Evolutionary conservation across 1,140 invertebrate genomes (phyloP).

Genomic region (Dendrolimus kikuchii): DNA sequence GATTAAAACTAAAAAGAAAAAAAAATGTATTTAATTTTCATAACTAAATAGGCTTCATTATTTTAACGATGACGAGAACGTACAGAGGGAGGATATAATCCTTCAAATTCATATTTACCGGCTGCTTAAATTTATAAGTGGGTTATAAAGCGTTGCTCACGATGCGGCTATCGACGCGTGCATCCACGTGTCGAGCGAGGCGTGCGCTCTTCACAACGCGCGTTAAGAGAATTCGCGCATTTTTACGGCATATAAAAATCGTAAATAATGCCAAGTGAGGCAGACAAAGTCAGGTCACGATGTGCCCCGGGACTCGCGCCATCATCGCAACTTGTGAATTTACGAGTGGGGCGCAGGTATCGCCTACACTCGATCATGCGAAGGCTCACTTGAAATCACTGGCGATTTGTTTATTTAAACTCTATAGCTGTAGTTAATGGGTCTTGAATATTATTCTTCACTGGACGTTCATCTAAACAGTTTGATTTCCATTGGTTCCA

Average conservation of each 20-base stretch:
- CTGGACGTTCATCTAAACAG: too few species aligned
- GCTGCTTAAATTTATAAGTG: constrained; percentile 32
- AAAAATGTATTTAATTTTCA: too few species aligned
- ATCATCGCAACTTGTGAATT: constrained; percentile 57
- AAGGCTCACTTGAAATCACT: constrained; percentile 35
- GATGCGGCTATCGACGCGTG: constrained; percentile 58
- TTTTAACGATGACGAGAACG: too few species aligned
- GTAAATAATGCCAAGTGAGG: constrained; percentile 53
- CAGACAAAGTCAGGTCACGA: constrained; percentile 56
- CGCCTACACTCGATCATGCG: constrained; percentile 25
- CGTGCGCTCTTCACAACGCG: constrained; percentile 25
- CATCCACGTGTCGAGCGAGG: constrained; percentile 49
- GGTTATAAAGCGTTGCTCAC: constrained; percentile 37
- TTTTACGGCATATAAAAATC: constrained; percentile 66
- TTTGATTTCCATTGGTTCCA: too few species aligned
- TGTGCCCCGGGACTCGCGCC: constrained; percentile 41
- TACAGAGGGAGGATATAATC: background rate
- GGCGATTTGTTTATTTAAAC: constrained; percentile 13
- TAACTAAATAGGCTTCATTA: too few species aligned
- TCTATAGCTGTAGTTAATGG: too few species aligned
- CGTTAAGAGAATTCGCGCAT: constrained; percentile 51
- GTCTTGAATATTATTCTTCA: too few species aligned
- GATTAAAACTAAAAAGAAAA: too few species aligned
- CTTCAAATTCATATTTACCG: constrained; percentile 18
- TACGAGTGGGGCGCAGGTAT: constrained; percentile 41